Evolutionary conservation across 2,888 invertebrate species (phyloP).

Genomic region (Andricus quercusramuli): DNA sequence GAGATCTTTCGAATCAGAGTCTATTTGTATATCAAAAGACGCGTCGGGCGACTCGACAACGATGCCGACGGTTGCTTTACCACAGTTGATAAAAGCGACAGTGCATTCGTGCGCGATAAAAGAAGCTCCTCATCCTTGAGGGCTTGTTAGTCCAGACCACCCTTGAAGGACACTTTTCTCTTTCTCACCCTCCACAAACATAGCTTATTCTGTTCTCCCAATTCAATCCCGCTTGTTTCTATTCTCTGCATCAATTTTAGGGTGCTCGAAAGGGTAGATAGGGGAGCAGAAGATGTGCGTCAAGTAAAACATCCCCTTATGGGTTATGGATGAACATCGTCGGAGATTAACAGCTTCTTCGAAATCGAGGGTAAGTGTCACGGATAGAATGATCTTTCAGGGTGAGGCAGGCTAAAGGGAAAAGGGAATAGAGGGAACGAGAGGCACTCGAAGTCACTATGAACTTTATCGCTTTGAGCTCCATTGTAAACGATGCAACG

Average conservation of each 20-base stretch:
- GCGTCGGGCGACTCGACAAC: neutral
- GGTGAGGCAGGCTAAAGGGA: neutral
- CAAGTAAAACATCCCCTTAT: slow-evolving; percentile 30
- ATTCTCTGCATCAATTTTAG: slow-evolving; percentile 2
- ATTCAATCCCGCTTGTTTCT: slow-evolving; percentile 31
- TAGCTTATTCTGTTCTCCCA: slow-evolving; percentile 11
- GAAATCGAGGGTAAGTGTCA: slow-evolving; percentile 24
- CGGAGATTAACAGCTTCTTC: slow-evolving; percentile 29
- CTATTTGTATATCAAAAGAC: slow-evolving; percentile 28
- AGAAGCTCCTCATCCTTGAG: slow-evolving; percentile 25
- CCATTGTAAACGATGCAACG: slow-evolving; percentile 25
- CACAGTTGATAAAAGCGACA: slow-evolving; percentile 26
- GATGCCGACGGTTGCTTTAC: slow-evolving; percentile 8
- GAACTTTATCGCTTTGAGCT: slow-evolving; percentile 37
- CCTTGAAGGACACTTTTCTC: slow-evolving; percentile 6
- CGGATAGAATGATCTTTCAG: slow-evolving; percentile 16
- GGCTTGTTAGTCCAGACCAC: slow-evolving; percentile 21
- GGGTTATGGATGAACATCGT: slow-evolving; percentile 32
- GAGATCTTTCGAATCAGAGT: neutral
- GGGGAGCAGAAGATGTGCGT: slow-evolving; percentile 18
- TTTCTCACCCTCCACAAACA: slow-evolving; percentile 19
- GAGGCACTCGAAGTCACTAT: neutral
- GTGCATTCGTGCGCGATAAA: slow-evolving; percentile 36
- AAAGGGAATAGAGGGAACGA: neutral
- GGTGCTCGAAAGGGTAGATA: neutral